Conservation (phyloP, 2,888 invertebrate species). For the Andricus quercusramuli region DNA sequence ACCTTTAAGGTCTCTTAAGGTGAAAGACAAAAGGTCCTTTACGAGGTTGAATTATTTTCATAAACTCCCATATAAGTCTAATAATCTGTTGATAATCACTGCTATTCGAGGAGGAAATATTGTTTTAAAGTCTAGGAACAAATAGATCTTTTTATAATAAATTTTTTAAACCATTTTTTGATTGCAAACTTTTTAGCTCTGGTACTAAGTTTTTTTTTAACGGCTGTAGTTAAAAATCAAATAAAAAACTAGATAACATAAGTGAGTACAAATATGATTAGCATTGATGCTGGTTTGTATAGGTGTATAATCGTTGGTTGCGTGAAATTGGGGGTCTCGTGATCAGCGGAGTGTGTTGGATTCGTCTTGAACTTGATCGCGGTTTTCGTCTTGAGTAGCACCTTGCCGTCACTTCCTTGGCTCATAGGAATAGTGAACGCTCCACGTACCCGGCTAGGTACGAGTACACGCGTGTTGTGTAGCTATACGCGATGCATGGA, state of each 20-base stretch:
- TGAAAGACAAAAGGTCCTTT: not conserved
- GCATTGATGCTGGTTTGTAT: conserved; percentile 37
- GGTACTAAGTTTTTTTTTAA: not conserved
- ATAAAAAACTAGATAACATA: not conserved
- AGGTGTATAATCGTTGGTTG: conserved; percentile 25
- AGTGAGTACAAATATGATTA: not conserved
- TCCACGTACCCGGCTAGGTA: conserved; percentile 38
- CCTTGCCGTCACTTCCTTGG: conserved; percentile 46
- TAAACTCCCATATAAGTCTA: not conserved
- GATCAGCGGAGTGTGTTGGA: conserved; percentile 48
- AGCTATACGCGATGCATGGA: conserved; percentile 69
- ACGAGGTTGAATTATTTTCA: not conserved
- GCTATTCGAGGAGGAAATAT: not conserved
- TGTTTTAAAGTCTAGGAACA: too few species aligned
- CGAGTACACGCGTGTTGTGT: conserved; percentile 49
- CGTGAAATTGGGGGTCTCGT: conserved; percentile 45
- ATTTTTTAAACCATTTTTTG: too few species aligned
- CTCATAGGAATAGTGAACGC: conserved; percentile 44
- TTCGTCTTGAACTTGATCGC: conserved; percentile 41
- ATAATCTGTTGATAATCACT: not conserved
- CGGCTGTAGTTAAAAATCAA: not conserved
- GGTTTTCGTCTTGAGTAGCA: conserved; percentile 14
- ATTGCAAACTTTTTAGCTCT: too few species aligned
- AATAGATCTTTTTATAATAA: too few species aligned
- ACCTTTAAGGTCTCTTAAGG: not conserved